Conservation (phyloP, 2,888 invertebrate genomes). For the Tiphia femorata region DNA sequence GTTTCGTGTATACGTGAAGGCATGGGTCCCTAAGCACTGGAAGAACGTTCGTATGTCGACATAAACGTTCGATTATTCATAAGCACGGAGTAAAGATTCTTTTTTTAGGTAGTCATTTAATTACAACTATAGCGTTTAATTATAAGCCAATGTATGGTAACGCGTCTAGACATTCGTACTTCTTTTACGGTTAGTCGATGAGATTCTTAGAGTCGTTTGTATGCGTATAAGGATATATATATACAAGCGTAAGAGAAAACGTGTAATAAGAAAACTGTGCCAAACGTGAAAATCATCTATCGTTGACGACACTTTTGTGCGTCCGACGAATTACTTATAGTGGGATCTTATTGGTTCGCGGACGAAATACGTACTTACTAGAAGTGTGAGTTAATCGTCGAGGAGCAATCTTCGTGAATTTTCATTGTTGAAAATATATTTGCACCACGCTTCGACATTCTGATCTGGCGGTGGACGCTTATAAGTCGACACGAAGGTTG, state of each 20-base stretch:
- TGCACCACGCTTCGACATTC: conserved; percentile 4
- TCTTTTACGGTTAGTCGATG: conserved; percentile 1
- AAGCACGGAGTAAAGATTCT: conserved; percentile 7
- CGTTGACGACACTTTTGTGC: background rate
- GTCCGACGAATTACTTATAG: too few species aligned
- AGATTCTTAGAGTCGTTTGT: conserved; percentile 6
- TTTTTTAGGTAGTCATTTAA: conserved; percentile 19
- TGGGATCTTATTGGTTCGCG: too few species aligned
- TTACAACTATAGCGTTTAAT: conserved; percentile 11
- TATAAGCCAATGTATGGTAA: conserved; percentile 4
- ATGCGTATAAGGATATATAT: too few species aligned
- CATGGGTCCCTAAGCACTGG: background rate
- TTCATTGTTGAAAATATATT: conserved; percentile 12
- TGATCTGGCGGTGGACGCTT: too few species aligned
- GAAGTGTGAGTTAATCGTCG: conserved; percentile 6
- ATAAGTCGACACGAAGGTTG: too few species aligned
- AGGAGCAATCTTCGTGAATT: conserved; percentile 13
- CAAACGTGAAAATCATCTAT: conserved; percentile 19
- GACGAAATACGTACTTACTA: background rate
- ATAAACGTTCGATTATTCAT: conserved; percentile 7
- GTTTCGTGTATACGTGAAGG: background rate
- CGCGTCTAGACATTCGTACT: conserved; percentile 8
- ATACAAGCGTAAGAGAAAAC: conserved; percentile 3
- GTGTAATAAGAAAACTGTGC: conserved; percentile 20
- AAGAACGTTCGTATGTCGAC: conserved; percentile 19